Base-by-base conservation (phyloP, 1,140 invertebrate species). In the Panulirus ornatus region DNA sequence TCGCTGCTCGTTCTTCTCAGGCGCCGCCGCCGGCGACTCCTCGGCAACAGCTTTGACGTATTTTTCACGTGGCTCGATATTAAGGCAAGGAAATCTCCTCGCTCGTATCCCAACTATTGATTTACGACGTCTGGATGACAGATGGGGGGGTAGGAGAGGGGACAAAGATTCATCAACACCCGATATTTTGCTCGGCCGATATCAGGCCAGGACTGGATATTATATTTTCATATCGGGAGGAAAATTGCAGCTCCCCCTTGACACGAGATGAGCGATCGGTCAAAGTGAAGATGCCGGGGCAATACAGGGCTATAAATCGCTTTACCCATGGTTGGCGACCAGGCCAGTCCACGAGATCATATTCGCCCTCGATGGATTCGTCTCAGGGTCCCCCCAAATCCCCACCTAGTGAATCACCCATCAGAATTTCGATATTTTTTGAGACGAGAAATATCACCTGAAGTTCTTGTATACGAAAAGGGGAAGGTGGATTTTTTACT, bases 221-320 rank as follows among this genome's bases (percentile, higher is more conserved):
- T 58, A 58, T 58, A 58, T 58, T 58, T 58, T 58, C 3, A 0
- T 58, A 58, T 58, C 11, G 54, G 54, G 54, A 22, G 19, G 54
- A 58, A 58, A 58, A 58, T 58, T 58, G 54, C 54, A 58, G 54
- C 14, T 58, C 3, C 54, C 54, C 54, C 54, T 58, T 58, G 54
- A 58, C 54, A 58, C 54, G 14, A 58, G 54, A 58, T 58, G 54
- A 58, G 54, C 54, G 54, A 58, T 58, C 54, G 54, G 54, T 58
- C 54, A 58, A 22, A 58, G 54, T 3, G n/a, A 58, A 58, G 54
- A 3, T 58, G 19, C 22, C 54, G 54, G 54, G 54, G 54, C 11
- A 58, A 22, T 58, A 58, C 2, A 58, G 54, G 14, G 54, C 19
- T 58, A 19, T 19, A 14, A 22, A 3, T 14, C 11, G 2, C 22